These are phyloP conservation scores for Drosophila anomelani DNA, from an alignment of 2,888 invertebrate genomes.

Conservation along the genomic window DNA sequence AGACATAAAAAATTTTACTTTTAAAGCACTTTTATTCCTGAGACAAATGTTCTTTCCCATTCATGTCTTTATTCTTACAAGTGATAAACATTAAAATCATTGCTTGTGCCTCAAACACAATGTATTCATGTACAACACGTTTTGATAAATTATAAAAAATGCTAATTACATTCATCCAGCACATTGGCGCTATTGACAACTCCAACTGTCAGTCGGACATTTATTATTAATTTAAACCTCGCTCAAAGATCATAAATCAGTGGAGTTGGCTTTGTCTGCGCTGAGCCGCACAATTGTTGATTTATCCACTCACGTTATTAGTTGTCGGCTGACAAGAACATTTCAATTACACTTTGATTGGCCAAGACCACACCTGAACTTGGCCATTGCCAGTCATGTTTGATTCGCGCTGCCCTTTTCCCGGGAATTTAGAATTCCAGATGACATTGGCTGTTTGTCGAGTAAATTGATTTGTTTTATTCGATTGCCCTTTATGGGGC, in stretches of 20 bases:
- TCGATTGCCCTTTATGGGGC: constrained; percentile 17
- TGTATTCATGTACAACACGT: constrained; percentile 1
- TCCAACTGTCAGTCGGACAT: constrained; percentile 49
- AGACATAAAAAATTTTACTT: too few species aligned
- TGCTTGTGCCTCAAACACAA: too few species aligned
- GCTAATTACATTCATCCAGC: constrained; percentile 39
- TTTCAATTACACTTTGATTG: constrained; percentile 62
- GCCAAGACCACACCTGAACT: constrained; percentile 65
- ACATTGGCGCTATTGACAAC: constrained; percentile 39
- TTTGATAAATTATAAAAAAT: constrained; percentile 20
- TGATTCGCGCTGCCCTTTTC: constrained; percentile 1
- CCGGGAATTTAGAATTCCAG: neutral
- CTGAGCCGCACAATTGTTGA: constrained; percentile 27
- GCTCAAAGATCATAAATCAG: constrained; percentile 63
- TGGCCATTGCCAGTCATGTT: constrained; percentile 27
- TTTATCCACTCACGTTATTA: constrained; percentile 41
- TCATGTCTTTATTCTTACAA: neutral
- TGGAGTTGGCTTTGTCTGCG: constrained; percentile 55
- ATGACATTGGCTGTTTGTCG: neutral
- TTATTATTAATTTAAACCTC: constrained; percentile 61
- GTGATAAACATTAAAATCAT: neutral
- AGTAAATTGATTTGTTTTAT: constrained; percentile 26
- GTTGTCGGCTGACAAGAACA: constrained; percentile 67
- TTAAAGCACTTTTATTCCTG: too few species aligned
- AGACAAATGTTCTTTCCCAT: neutral